Percentiles rank a stretch among this genome's conserved stretches.
Conservation (phyloP, 2,113 vertebrate genomes). For the Hystrix brachyura region DNA sequence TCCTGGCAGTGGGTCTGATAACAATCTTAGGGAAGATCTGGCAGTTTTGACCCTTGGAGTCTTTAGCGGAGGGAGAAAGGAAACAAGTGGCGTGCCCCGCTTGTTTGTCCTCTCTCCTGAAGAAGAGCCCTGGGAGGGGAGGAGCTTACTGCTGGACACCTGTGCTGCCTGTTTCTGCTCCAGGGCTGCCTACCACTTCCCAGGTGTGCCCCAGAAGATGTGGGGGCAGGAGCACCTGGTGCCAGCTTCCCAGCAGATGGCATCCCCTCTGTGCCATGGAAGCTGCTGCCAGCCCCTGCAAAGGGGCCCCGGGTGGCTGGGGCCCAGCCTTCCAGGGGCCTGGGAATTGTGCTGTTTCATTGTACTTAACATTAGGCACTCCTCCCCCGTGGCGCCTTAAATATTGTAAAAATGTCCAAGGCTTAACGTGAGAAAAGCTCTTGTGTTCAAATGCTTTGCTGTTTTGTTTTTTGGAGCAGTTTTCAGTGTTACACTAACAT, state of each 20-base stretch:
- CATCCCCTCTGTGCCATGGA: neutral
- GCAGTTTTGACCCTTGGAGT: neutral
- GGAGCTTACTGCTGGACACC: neutral
- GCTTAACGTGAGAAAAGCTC: neutral
- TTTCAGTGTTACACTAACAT: neutral
- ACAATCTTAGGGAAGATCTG: neutral
- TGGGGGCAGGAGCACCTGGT: neutral
- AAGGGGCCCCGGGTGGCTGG: neutral
- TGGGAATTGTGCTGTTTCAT: neutral
- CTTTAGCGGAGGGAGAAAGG: neutral
- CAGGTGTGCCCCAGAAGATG: neutral
- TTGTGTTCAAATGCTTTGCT: neutral
- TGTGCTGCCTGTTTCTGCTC: neutral
- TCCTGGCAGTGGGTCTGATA: neutral
- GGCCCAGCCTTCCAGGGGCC: neutral
- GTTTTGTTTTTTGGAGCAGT: neutral
- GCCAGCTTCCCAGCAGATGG: constrained; percentile 19
- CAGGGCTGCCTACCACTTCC: neutral
- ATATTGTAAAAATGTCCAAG: neutral
- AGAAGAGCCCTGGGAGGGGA: neutral
- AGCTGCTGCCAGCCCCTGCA: neutral
- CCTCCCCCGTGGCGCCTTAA: neutral
- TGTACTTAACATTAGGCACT: neutral
- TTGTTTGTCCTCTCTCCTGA: neutral
- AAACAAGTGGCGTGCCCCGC: neutral